Conservation (phyloP, 2,113 vertebrate genomes). For the Colinus virginianus region DNA sequence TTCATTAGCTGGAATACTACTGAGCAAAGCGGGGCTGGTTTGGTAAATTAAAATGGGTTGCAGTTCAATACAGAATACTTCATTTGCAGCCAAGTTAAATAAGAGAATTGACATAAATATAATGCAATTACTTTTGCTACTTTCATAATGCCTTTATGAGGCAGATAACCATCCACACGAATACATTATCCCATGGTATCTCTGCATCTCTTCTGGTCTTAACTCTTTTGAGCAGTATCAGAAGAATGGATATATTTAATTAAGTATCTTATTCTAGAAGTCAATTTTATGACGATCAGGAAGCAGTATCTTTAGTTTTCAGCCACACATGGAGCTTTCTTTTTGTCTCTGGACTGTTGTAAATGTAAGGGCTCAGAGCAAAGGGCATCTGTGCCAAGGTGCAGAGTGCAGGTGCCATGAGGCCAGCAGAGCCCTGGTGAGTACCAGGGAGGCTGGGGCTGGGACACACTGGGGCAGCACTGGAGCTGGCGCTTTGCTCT, state of each 20-base stretch:
- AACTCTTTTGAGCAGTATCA: slow-evolving; percentile 58
- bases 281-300: slow-evolving; percentile 39
- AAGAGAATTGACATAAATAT: slow-evolving; percentile 74
- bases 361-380: not conserved
- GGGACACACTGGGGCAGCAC: not conserved
- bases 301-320: slow-evolving; percentile 55
- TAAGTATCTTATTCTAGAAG: slow-evolving; percentile 68
- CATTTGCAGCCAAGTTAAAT: slow-evolving; percentile 70
- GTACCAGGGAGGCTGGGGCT: rapidly evolving
- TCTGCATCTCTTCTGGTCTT: slow-evolving; percentile 47
- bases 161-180: slow-evolving; percentile 64
- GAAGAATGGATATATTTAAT: slow-evolving; percentile 65
- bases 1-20: slow-evolving; percentile 61
- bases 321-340: not conserved
- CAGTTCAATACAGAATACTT: slow-evolving; percentile 70
- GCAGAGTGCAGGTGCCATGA: not conserved
- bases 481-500: not conserved
- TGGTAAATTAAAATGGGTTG: slow-evolving; percentile 71
- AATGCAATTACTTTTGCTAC: slow-evolving; percentile 66
- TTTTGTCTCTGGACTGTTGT: not conserved
- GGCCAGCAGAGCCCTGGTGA: not conserved
- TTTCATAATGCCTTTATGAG: slow-evolving; percentile 61
- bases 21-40: slow-evolving; percentile 49
- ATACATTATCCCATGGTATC: slow-evolving; percentile 48
- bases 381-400: not conserved